A percentile compares a stretch with the other conserved stretches of the same genome.
Conservation (phyloP, 1,140 invertebrate species). For the Drosophila sproati region DNA sequence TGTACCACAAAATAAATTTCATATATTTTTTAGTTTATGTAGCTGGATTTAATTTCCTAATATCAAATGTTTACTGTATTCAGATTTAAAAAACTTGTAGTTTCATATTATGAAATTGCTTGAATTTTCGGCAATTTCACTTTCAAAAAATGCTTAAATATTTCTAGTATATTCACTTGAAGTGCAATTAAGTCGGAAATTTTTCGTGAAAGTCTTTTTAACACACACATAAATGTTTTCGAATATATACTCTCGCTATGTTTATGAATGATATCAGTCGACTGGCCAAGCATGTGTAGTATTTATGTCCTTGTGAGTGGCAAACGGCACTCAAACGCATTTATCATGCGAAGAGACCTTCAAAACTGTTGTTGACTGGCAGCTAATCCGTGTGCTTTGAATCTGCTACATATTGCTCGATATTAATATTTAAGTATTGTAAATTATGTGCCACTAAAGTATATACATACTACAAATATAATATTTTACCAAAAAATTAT, state of each 20-base stretch:
- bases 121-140: conserved; percentile 30
- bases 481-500: conserved; percentile 48
- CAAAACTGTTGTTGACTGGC: conserved; percentile 56
- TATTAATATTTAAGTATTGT: conserved; percentile 55
- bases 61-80: conserved; percentile 18
- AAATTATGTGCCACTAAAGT: conserved; percentile 59
- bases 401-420: conserved; percentile 31
- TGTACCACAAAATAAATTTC: too few relatives aligned
- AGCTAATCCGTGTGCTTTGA: conserved; percentile 53
- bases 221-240: too few relatives aligned
- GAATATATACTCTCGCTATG: conserved; percentile 7
- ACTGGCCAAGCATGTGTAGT: conserved; percentile 3
- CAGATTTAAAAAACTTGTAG: background rate
- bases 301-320: conserved; percentile 22
- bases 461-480: conserved; percentile 30
- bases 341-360: conserved; percentile 54
- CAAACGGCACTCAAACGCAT: conserved; percentile 17
- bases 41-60: background rate
- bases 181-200: conserved; percentile 31
- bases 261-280: conserved; percentile 47
- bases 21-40: too few relatives aligned
- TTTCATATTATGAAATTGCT: conserved; percentile 21
- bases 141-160: conserved; percentile 10
- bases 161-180: conserved; percentile 29
- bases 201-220: conserved; percentile 22